Evolutionary conservation across 1,140 invertebrate species (phyloP), one percentile per base, ranked within the genome.

Genomic region (Megathymus violae): DNA sequence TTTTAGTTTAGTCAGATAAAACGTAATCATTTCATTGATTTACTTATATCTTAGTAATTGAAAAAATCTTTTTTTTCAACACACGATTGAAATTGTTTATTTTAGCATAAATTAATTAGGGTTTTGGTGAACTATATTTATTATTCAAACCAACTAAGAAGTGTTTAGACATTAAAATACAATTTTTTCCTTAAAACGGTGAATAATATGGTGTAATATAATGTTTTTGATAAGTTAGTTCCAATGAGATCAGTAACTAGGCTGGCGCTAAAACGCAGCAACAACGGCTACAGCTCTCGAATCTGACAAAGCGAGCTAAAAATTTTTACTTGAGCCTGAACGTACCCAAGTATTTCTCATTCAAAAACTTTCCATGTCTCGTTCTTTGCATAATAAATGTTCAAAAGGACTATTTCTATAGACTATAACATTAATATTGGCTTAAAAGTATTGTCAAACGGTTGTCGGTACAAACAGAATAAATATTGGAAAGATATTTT

Each of bases 231-330:
- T 72, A 74, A 58, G 74, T 77, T 82, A 78, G 80, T 69, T 70
- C 76, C 73, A 66, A 80, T 80, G 76, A 82, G 71, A 85, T 84
- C 69, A 76, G 76, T 83, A 76, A 79, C 76, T 80, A 83, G 74
- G 80, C 80, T 79, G 62, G 75, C 77, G 79, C 74, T 75, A 72
- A 66, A 82, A 78, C 81, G 80, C 79, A 79, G 76, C 74, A 63
- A 31, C 27, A 68, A 67, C 75, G 82, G 76, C 81, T 73, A 76
- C 56, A 44, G 76, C 84, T 85, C 80, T 86, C 80, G 71, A 66
- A 71, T 73, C 70, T 76, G 61, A 17, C 66, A 82, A 73, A 78
- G 65, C 77, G 80, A 90, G 80, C 40, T 44, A 13, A 41, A 31
- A 14, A 11, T 25, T 17, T 47, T 19, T n/a, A n/a, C n/a, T n/a